Evolutionary conservation across 1,140 invertebrate species (phyloP), one percentile per base, ranked within the genome.

Genomic region (Drosophila kohkoa): DNA sequence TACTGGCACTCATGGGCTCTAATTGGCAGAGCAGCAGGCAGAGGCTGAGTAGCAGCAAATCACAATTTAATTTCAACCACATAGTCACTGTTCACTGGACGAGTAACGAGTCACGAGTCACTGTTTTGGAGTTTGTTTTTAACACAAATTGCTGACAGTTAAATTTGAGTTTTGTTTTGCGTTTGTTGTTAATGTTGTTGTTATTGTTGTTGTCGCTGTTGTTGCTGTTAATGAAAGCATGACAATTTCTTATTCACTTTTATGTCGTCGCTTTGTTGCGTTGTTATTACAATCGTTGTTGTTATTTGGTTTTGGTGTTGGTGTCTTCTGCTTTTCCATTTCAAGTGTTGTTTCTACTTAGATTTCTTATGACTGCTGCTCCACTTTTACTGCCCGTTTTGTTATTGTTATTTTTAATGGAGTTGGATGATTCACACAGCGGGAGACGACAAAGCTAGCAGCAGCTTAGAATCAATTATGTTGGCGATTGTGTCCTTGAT

Each of bases 211-310:
- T 52, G 16, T 48, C 48, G 45, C 63, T 66, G 43, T 62, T 78
- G 68, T 72, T 64, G 82, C 49, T 86, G 83, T 62, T 64, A 89
- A 85, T 85, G 85, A 81, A 89, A 89, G 85, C 85, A 87, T 87
- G 83, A 88, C 83, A 87, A 65, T 87, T 79, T 81, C 55, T 81
- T 85, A 82, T 83, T 89, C 81, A 82, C 78, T 85, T 83, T 85
- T 81, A 75, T 86, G 68, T 69, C 43, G 69, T 59, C 57, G 30
- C 41, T 57, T 55, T 54, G 35, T 64, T 35, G 32, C 30, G 30
- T 43, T 68, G 43, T 20, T 16, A 16, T 16, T 43, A 25, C 4
- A 15, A 11, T 45, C 49, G 7, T 58, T 66, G 20, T 43, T 65
- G 52, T 43, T 70, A 7, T 45, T 41, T 41, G 38, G 11, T 54